Base-by-base conservation (phyloP, 2,113 vertebrate species). In the Myxocyprinus asiaticus region DNA sequence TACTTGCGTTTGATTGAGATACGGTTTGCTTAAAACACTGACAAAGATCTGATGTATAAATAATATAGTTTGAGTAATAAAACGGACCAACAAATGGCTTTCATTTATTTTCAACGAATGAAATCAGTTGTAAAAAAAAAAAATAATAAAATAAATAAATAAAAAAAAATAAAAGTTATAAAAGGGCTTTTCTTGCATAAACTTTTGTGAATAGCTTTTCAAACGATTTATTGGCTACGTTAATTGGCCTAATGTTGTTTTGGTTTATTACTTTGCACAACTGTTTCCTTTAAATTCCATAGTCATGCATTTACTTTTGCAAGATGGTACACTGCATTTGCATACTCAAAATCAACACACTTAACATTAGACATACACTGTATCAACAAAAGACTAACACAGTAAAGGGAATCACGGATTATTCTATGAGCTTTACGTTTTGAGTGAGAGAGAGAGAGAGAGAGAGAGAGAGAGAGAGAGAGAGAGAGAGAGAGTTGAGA, bases 401-500 rank as follows among this genome's bases (percentile, higher is more conserved):
- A 8, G 62, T 45, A 11, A 66, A 56, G 59, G 78, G 70, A 65
- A 74, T 79, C 68, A 4, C 44, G 44, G 42, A 47, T 71, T 42
- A 50, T 74, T 74, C 53, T 59, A 0, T 67, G 51, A 74, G 70
- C 70, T 74, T 80, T 74, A 43, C 62, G 78, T 48, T 45, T 56
- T 48, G 87, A 77, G 86, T 76, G 22, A 33, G 22, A 33, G 22
- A 33, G 89, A 84, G 90, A 82, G 90, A 88, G 91, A 88, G 86
- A 86, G 85, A 67, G 84, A 72, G 82, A 65, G 80, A 78, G 71
- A 73, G 82, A 88, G 94, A 94, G 95, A 94, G 91, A 90, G 93
- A 92, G 91, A 90, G 92, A 92, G 91, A 91, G 93, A 92, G 92
- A 91, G 93, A 94, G 94, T 91, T 94, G 95, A 95, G 95, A 92